Evolutionary conservation across 2,888 invertebrate species (phyloP), one percentile per base, ranked within the genome.

Genomic region (Cryptocephalus moraei): DNA sequence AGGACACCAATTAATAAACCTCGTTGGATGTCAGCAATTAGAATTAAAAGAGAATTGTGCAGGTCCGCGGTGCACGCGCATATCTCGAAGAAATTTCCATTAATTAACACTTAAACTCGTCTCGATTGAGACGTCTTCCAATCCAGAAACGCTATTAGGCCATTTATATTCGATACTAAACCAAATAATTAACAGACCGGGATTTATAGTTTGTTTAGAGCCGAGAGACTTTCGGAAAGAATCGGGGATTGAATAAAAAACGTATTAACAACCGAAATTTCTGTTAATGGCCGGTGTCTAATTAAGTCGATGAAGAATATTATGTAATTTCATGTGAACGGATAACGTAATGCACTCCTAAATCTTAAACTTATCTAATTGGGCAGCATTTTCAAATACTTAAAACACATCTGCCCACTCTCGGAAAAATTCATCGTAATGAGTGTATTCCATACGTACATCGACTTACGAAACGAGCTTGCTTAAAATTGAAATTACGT

Each of bases 1-100:
- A 22, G 22, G 22, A 22, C 6, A 22, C 22, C 22, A 22, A 22
- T 22, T 54, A 41, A 45, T 44, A 44, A 38, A 32, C 43, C 43
- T 40, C 39, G 22, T 22, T 22, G 22, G 22, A 22, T 22, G 22
- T 47, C 43, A 44, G 40, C 43, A 43, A 47, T 47, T 47, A 43
- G 40, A 47, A 42, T 31, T 40, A 47, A 47, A 42, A 47, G 39
- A 22, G 22, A 22, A 22, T 22, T 22, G 22, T 22, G 22, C 22
- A 22, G 22, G 22, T 22, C 22, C 22, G 22, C 22, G 22, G 22
- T 22, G 22, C 22, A 22, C 22, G 22, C 54, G 64, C 61, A 65
- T 65, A 65, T 66, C 65, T 62, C 51, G 53, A 53, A 43, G 53
- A 54, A 62, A 66, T 66, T 66, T 64, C 63, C 66, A 66, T 66